Evolutionary conservation across 2,797 vertebrate species (phyloP), one percentile per base, ranked within the genome.

Genomic region (Coreius guichenoti): DNA sequence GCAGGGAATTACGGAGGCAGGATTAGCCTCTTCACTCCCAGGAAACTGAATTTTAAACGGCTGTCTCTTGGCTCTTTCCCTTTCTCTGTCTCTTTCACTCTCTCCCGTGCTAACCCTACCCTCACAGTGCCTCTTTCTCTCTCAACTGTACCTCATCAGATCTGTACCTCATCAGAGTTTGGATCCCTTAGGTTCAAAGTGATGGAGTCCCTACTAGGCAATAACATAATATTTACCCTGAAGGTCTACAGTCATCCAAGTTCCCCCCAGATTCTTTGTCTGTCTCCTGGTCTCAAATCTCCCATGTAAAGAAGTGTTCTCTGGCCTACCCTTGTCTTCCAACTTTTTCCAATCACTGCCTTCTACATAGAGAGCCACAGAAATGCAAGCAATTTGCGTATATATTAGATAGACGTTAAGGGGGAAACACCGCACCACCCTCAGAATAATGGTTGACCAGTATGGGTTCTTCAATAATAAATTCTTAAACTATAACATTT

Each of bases 41-140:
- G 98, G 97, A 98, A 98, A 98, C 98, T 97, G 97, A 99, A 99
- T 99, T 99, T 98, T 97, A 99, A 99, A 99, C 96, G 97, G 94
- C 95, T 96, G 95, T 95, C 95, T 96, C 93, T 94, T 95, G 94
- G 93, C 89, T 89, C 89, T 87, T 86, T 89, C 85, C 56, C 83
- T 84, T 85, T 84, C 69, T 82, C 87, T 88, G 92, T 90, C 93
- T 93, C 93, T 92, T 92, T 92, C 91, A 92, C 45, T 93, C 89
- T 91, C 90, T 89, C 88, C 82, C 81, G 85, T 87, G 70, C 86
- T 58, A 72, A 70, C 82, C 33, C 86, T 77, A 85, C 51, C 73
- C 56, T 76, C 77, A 87, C 79, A 88, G 87, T 51, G 14, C 80
- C 39, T 86, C 36, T 84, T 87, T 68, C 67, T 81, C 82, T 86